These are phyloP conservation scores for Cactoblastis cactorum DNA, from an alignment of 2,888 invertebrate species.

Conservation along the genomic window DNA sequence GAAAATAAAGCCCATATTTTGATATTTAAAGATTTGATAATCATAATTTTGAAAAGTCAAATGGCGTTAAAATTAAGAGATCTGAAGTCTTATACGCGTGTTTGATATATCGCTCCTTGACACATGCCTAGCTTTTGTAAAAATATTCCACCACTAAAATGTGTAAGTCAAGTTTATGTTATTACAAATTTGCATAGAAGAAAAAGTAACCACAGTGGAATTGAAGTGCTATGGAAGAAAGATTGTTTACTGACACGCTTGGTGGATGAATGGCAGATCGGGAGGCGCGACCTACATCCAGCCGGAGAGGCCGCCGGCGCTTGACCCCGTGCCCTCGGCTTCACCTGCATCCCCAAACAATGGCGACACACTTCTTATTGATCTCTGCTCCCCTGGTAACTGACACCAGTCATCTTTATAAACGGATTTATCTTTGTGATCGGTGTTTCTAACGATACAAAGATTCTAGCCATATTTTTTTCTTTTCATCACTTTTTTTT, in stretches of 20 bases:
- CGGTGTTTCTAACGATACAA: not conserved
- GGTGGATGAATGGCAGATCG: conserved; percentile 25
- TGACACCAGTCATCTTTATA: not conserved
- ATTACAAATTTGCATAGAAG: too few species aligned
- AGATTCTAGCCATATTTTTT: not conserved
- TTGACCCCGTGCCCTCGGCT: conserved; percentile 42
- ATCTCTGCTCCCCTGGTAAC: conserved; percentile 29
- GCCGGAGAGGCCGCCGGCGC: conserved; percentile 25
- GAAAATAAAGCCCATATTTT: too few species aligned
- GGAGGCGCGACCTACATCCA: conserved; percentile 42
- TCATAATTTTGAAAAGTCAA: too few species aligned
- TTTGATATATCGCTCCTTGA: too few species aligned
- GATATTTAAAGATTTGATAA: too few species aligned
- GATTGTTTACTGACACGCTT: conserved; percentile 32
- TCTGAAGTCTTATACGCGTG: too few species aligned
- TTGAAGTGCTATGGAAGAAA: conserved; percentile 19
- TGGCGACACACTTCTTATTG: conserved; percentile 30
- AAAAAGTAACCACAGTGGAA: not conserved
- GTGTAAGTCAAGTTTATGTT: too few species aligned
- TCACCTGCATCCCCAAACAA: conserved; percentile 38
- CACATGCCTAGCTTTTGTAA: too few species aligned
- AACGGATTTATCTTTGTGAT: not conserved
- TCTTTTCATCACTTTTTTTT: too few species aligned
- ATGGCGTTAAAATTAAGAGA: too few species aligned
- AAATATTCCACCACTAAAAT: too few species aligned